Conservation (phyloP, 2,797 vertebrate species). For the Naso thynnoides region DNA sequence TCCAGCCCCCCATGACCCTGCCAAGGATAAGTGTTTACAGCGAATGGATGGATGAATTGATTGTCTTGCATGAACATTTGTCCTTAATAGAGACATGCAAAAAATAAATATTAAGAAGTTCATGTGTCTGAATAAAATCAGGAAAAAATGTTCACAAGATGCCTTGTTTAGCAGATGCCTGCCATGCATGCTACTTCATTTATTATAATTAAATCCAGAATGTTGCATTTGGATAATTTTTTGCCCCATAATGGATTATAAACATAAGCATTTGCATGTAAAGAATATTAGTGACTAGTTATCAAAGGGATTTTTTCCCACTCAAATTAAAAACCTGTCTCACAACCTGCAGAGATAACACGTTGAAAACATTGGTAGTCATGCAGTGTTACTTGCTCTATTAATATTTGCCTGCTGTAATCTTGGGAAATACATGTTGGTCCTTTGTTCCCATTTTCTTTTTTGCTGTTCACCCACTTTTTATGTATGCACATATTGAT, state of each 20-base stretch:
- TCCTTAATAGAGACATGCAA: conserved; percentile 1
- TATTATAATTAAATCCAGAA: conserved; percentile 43
- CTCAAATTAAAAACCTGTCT: conserved; percentile 51
- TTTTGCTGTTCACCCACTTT: conserved; percentile 61
- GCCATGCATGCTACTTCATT: neutral
- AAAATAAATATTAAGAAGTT: conserved; percentile 4
- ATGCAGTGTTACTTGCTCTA: conserved; percentile 28
- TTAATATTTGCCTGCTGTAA: conserved; percentile 67
- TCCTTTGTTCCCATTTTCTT: conserved; percentile 44
- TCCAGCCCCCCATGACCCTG: no score
- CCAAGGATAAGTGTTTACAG: no score
- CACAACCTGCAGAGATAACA: conserved; percentile 34
- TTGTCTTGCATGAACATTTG: neutral
- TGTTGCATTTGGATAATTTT: conserved; percentile 35
- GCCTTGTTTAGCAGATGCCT: neutral
- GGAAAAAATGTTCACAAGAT: conserved; percentile 3
- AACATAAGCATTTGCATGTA: conserved; percentile 42
- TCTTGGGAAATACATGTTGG: conserved; percentile 52
- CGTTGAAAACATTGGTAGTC: conserved; percentile 55
- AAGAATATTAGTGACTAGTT: conserved; percentile 48
- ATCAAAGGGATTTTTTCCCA: conserved; percentile 45
- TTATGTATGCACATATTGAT: conserved; percentile 75
- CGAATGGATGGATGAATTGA: no score
- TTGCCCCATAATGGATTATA: conserved; percentile 18
- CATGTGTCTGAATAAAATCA: conserved; percentile 15